Conservation (phyloP, 1,140 invertebrate genomes). For the Oryctes rhinoceros region DNA sequence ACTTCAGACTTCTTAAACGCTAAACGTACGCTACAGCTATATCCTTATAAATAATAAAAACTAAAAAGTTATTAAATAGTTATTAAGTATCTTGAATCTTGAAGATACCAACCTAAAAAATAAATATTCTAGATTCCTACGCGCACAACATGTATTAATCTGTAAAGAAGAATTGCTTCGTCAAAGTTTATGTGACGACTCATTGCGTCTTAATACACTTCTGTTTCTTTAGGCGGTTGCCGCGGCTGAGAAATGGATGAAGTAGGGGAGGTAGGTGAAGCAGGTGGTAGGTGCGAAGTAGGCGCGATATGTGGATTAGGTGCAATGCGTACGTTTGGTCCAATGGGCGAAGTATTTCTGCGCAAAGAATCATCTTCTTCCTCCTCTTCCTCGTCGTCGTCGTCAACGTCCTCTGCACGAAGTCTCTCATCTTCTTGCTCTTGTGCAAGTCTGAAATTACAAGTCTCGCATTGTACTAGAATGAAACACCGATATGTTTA, state of each 20-base stretch:
- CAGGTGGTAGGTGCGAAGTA: not conserved
- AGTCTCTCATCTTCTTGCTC: constrained; percentile 12
- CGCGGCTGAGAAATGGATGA: not conserved
- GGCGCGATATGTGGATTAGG: not conserved
- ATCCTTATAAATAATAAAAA: no score
- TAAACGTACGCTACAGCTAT: no score
- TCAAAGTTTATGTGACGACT: no score
- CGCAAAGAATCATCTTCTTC: not conserved
- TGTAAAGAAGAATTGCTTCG: no score
- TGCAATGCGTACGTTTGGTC: not conserved
- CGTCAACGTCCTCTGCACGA: constrained; percentile 5
- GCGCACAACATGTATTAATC: no score
- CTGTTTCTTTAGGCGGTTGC: not conserved
- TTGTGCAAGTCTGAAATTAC: not conserved
- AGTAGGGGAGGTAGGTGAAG: not conserved
- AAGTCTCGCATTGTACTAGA: not conserved
- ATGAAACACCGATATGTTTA: no score
- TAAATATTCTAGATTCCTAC: no score
- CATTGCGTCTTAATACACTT: not conserved
- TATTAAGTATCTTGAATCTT: no score
- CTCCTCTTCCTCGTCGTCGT: constrained; percentile 10
- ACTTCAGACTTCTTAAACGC: no score
- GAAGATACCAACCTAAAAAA: no score
- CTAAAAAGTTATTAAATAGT: no score
- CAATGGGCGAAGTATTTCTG: not conserved